Evolutionary conservation across 2,113 vertebrate genomes (phyloP), one percentile per base, ranked within the genome.

Genomic region (Chitala chitala): DNA sequence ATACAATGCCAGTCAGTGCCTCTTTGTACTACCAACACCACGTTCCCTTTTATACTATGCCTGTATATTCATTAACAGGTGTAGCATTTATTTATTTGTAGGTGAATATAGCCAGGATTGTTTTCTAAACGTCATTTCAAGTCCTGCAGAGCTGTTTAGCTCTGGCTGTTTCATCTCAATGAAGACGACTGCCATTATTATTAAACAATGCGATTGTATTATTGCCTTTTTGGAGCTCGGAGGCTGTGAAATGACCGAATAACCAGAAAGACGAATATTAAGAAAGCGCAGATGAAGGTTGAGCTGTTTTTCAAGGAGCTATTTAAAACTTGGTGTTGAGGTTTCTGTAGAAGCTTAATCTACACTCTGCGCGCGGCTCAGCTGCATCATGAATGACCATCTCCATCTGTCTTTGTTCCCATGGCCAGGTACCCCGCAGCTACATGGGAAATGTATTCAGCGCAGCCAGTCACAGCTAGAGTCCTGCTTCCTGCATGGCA

Each of bases 361-460:
- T 55, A 29, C n/a, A n/a, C 31, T 36, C 22, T 53, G 24, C 20
- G 42, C 13, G 4, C 31, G 44, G 5, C 51, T 69, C 31, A 29
- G 5, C 51, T 69, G 38, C 26, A 44, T 75, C 55, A 26, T 48
- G 53, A 75, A 58, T 68, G 51, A 56, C 53, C 63, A 22, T 53
- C 58, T 15, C 58, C 72, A 75, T 75, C 73, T 75, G 73, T 58
- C 10, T 58, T 13, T 20, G 58, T 55, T 75, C 64, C 53, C 53
- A 20, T 38, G 51, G 51, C 40, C 51, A 56, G 8, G 36, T 48
- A 56, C 51, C 73, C 64, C 20, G 26, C 53, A 56, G 73, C 64
- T 44, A 69, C 53, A 75, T 29, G 29, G 64, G 63, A 68, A 68
- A 66, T 29, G 46, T 58, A 58, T 53, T 69, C 17, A 46, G 8